These are phyloP conservation scores for Caenorhabditis zanzibari DNA, from an alignment of 2,888 invertebrate genomes.

Conservation along the genomic window DNA sequence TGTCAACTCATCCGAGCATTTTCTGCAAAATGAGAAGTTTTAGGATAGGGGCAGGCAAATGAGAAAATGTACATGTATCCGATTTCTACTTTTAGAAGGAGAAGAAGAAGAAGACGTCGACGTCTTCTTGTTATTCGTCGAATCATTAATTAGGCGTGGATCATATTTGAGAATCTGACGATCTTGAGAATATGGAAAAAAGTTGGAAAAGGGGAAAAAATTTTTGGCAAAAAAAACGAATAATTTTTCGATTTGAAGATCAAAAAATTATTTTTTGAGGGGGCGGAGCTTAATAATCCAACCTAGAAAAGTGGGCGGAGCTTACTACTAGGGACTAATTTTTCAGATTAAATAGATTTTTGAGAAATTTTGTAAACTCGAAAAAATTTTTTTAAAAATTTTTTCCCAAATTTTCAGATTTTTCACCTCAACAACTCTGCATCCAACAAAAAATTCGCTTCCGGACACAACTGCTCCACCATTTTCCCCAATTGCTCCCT, in stretches of 20 bases:
- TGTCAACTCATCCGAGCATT: slow-evolving; percentile 48
- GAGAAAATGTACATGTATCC: slow-evolving; percentile 1
- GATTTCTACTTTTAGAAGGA: slow-evolving; percentile 6
- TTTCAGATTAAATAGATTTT: no score
- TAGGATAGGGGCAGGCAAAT: slow-evolving; percentile 25
- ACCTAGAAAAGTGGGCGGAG: slow-evolving; percentile 2
- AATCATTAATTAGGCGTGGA: not conserved
- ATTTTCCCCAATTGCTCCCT: slow-evolving; percentile 18
- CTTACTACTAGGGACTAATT: no score
- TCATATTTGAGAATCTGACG: not conserved
- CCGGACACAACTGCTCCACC: slow-evolving; percentile 65
- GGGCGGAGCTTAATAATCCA: no score
- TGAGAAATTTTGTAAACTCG: no score
- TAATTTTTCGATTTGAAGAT: no score
- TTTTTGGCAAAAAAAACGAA: not conserved
- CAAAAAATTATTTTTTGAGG: no score
- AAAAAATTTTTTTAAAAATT: no score
- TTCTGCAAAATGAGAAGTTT: slow-evolving; percentile 60
- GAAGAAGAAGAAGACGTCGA: not conserved
- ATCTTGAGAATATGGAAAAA: not conserved
- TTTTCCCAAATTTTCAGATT: no score
- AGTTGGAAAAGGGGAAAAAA: not conserved
- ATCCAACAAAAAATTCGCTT: slow-evolving; percentile 63
- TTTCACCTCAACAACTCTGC: slow-evolving; percentile 50
- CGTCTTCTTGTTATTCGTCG: not conserved